Percentiles rank a stretch among this genome's conserved stretches.
phyloP scores from a whole-genome alignment of 1,140 invertebrate genomes.

The Coptotermes formosanus region DNA sequence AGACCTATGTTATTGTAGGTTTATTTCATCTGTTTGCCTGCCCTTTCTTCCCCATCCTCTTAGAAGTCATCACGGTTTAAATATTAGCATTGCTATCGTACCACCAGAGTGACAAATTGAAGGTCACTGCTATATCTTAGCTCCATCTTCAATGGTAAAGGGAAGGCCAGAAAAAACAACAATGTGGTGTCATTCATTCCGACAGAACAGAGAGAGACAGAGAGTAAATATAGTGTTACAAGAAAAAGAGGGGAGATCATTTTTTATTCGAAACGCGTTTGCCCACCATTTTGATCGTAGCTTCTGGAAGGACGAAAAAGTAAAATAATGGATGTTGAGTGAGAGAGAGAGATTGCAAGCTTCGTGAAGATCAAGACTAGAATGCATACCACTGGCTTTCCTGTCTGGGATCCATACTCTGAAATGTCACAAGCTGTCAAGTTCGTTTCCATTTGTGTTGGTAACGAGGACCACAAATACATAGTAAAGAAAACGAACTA shows the following conservation, averaged over 20 bases:
- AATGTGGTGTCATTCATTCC: slow-evolving; percentile 31
- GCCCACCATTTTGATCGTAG: slow-evolving; percentile 17
- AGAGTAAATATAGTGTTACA: background rate
- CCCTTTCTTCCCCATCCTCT: background rate
- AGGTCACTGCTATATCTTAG: slow-evolving; percentile 28
- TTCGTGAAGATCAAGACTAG: background rate
- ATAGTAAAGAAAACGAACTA: too few relatives aligned
- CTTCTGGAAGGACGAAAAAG: slow-evolving; percentile 16
- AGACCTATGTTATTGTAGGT: background rate
- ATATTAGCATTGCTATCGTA: slow-evolving; percentile 34
- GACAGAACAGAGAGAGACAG: slow-evolving; percentile 14
- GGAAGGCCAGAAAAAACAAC: slow-evolving; percentile 20
- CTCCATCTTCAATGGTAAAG: slow-evolving; percentile 21
- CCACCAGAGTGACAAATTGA: slow-evolving; percentile 32
- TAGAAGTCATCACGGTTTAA: slow-evolving; percentile 23
- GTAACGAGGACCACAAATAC: too few relatives aligned
- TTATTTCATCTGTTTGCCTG: background rate
- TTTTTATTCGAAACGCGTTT: slow-evolving; percentile 22
- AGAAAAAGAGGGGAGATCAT: slow-evolving; percentile 9
- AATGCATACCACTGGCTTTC: background rate
- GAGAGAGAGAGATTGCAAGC: background rate
- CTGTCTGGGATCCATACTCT: too few relatives aligned
- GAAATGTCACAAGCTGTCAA: background rate
- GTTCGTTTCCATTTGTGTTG: background rate
- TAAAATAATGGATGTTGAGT: background rate